Evolutionary conservation across 2,888 invertebrate species (phyloP), one percentile per base, ranked within the genome.

Genomic region (Branchipolynoe longqiensis): DNA sequence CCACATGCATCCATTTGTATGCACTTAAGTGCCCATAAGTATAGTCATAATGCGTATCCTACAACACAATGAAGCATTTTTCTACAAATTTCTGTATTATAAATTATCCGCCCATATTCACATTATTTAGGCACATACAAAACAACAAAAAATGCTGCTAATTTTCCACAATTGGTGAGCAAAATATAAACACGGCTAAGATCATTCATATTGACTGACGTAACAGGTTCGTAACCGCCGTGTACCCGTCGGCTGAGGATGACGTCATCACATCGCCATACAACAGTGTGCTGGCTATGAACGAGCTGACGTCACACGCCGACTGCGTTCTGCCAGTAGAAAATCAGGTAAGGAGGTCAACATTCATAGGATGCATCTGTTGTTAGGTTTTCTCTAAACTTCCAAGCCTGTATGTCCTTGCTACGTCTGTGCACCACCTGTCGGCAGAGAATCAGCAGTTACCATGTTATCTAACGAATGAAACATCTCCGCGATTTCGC

Each of bases 221-320:
- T n/a, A n/a, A n/a, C 56, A 93, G 93, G 85, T 94, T 94, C 91
- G 94, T 94, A 25, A 93, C 93, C n/a, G 92, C 94, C 14, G 94
- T 94, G n/a, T 94, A 93, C 86, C 94, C 94, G 0, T 94, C 94
- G 12, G 90, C 90, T 41, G 93, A 94, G 86, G 94, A 94, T 90
- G 94, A 94, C 89, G 94, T 94, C 40, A 91, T 94, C 87, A 94
- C 94, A 81, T 94, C 94, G 73, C 94, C 94, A 41, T 94, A 94
- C 88, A 94, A 94, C 91, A 92, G 93, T 88, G 92, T 94, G 1
- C 90, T 94, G 64, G 94, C 94, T 31, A 93, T 94, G 92, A 90
- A 91, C 48, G 91, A 93, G 84, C 89, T 94, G 28, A 94, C 93
- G 31, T 92, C 94, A 38, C 91, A 91, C 89, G 94, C 94, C 38